phyloP scores from a whole-genome alignment of 2,113 vertebrate species.

The Limanda limanda region DNA sequence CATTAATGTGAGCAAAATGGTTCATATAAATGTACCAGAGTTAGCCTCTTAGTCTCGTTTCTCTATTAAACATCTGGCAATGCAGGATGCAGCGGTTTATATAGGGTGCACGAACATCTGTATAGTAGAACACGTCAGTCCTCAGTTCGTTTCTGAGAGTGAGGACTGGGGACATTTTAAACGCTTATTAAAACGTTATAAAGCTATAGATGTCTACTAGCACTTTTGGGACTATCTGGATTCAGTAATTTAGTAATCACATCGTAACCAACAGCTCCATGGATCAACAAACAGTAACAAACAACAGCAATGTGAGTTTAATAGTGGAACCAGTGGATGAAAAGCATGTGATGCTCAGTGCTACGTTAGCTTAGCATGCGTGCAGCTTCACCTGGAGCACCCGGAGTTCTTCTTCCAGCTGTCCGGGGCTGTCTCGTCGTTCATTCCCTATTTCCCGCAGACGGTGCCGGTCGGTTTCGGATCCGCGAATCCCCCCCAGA shows the following conservation, averaged over 20 bases:
- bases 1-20: too few species aligned
- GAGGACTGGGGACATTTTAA: too few species aligned
- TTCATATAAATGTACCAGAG: too few species aligned
- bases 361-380: conserved; percentile 51
- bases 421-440: conserved; percentile 85
- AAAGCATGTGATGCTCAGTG: not conserved
- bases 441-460: conserved; percentile 85
- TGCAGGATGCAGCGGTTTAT: too few species aligned
- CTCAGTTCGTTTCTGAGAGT: too few species aligned
- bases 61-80: too few species aligned
- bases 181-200: too few species aligned
- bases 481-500: conserved; percentile 75
- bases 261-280: not conserved
- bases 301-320: not conserved
- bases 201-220: not conserved
- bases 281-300: not conserved
- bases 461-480: conserved; percentile 73
- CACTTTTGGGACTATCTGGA: too few species aligned
- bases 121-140: too few species aligned
- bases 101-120: not conserved
- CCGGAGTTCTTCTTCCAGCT: conserved; percentile 86
- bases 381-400: conserved; percentile 82
- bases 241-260: not conserved
- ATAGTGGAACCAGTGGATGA: not conserved
- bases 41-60: too few species aligned